Evolutionary conservation across 2,888 invertebrate species (phyloP).

Genomic region (Aromia moschata): DNA sequence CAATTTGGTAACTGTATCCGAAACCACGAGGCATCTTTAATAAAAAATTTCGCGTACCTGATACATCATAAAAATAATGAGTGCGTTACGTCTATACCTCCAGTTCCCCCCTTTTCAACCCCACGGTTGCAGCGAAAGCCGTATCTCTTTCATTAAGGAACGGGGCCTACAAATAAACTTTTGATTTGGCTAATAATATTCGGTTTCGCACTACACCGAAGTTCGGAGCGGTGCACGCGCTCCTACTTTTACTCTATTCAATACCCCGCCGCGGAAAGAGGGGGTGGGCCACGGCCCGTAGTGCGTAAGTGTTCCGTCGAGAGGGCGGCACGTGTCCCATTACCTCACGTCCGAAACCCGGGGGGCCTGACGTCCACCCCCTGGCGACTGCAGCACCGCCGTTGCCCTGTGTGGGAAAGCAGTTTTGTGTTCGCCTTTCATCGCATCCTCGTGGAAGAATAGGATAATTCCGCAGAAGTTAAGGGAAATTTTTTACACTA

Average conservation of each 20-base stretch:
- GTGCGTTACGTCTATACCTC: neutral
- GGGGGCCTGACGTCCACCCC: slow-evolving; percentile 34
- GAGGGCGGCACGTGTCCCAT: slow-evolving; percentile 47
- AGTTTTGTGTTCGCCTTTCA: too few species aligned
- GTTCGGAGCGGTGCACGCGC: slow-evolving; percentile 35
- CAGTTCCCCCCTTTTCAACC: neutral
- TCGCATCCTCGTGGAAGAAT: too few species aligned
- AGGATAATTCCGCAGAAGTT: too few species aligned
- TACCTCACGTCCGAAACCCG: slow-evolving; percentile 39
- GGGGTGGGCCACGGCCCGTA: slow-evolving; percentile 20
- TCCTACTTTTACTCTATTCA: slow-evolving; percentile 31
- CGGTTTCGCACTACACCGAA: slow-evolving; percentile 36
- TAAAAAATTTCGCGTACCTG: neutral
- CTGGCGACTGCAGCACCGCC: neutral
- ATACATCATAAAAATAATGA: slow-evolving; percentile 2
- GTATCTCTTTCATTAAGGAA: slow-evolving; percentile 77
- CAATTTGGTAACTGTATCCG: too few species aligned
- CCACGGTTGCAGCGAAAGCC: slow-evolving; percentile 88
- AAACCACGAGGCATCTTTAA: too few species aligned
- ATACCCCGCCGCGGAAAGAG: slow-evolving; percentile 18
- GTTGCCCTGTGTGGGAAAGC: slow-evolving; percentile 35
- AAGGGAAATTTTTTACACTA: too few species aligned
- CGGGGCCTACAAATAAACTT: slow-evolving; percentile 30
- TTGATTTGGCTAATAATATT: slow-evolving; percentile 47
- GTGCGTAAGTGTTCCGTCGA: slow-evolving; percentile 38